Evolutionary conservation across 2,113 vertebrate species (phyloP), one percentile per base, ranked within the genome.

Genomic region (Hemichromis elongatus): DNA sequence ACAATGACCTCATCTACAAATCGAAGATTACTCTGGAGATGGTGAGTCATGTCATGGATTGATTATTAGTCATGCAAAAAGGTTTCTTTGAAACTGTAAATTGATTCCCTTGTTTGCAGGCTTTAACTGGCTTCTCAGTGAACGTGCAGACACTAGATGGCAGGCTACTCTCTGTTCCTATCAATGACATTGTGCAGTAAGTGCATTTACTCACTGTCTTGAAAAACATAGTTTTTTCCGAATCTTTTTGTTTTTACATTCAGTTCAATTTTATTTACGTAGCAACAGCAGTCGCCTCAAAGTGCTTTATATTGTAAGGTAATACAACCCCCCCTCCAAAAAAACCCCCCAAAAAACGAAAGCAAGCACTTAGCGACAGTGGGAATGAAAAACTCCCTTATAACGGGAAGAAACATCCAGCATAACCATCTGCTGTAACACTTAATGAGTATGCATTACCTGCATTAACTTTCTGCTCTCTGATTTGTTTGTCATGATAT

Each of bases 141-240:
- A 96, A 96, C 0, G 96, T 99, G 83, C 95, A 94, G 89, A 99
- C 98, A 1, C 93, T 99, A 78, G 98, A 99, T 77, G 97, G 97
- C 91, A 94, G 97, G 73, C 94, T 97, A 9, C 95, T 99, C 56
- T 97, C 94, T 86, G 96, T 99, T 89, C 97, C 98, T 26, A 91
- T 99, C 92, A 99, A 99, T 1, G 97, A 99, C 85, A 97, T 99
- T 3, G 95, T 99, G 70, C 96, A 98, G 99, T 99, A 89, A 98
- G 98, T 95, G 33, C 21, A 81, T 83, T 66, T 57, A 18, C 57
- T 45, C 47, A 9, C 3, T 37, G 30, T 47, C 16, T 12, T 79
- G 10, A 9, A 13, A 33, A 26, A 83, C 45, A 28, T 5, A 2
- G 11, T 53, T 35, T 75, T 68, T 80, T 18, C 16, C 9, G n/a